Evolutionary conservation across 1,140 invertebrate genomes (phyloP).

Genomic region (Drosophila asahinai): DNA sequence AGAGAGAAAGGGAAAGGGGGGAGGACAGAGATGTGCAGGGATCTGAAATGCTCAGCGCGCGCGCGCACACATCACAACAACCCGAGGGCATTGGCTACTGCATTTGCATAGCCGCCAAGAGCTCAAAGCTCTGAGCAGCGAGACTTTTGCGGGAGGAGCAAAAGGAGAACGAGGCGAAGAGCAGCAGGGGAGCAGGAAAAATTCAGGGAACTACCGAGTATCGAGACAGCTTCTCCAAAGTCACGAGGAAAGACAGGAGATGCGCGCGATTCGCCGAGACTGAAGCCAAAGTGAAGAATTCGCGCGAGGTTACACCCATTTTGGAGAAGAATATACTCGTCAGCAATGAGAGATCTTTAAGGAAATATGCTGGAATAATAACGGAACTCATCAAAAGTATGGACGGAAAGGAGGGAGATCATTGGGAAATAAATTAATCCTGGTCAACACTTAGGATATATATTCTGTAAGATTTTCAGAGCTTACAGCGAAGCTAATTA

Average conservation of each 20-base stretch:
- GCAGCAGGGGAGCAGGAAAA: constrained; percentile 4
- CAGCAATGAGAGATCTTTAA: not conserved
- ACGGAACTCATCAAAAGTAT: not conserved
- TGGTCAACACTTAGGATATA: no score
- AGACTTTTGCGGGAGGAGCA: constrained; percentile 12
- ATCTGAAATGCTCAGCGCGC: constrained; percentile 53
- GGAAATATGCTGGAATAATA: not conserved
- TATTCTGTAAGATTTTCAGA: no score
- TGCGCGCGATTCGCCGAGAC: constrained; percentile 8
- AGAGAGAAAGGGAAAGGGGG: constrained; percentile 6
- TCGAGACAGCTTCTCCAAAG: constrained; percentile 31
- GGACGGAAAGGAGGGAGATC: no score
- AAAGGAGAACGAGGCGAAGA: not conserved
- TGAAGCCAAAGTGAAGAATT: constrained; percentile 23
- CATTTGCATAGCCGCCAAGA: constrained; percentile 82
- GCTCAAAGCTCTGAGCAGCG: constrained; percentile 33
- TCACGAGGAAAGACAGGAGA: constrained; percentile 33
- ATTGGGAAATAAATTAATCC: not conserved
- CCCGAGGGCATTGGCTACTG: constrained; percentile 84
- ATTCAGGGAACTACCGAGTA: not conserved
- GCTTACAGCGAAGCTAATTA: no score
- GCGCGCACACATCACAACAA: constrained; percentile 83
- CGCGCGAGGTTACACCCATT: constrained; percentile 24
- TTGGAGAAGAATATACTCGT: not conserved
- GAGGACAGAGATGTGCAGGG: constrained; percentile 12